A percentile compares a stretch with the other conserved stretches of the same genome.
phyloP scores from a whole-genome alignment of 2,113 vertebrate genomes.

The Turdus rufiventris region DNA sequence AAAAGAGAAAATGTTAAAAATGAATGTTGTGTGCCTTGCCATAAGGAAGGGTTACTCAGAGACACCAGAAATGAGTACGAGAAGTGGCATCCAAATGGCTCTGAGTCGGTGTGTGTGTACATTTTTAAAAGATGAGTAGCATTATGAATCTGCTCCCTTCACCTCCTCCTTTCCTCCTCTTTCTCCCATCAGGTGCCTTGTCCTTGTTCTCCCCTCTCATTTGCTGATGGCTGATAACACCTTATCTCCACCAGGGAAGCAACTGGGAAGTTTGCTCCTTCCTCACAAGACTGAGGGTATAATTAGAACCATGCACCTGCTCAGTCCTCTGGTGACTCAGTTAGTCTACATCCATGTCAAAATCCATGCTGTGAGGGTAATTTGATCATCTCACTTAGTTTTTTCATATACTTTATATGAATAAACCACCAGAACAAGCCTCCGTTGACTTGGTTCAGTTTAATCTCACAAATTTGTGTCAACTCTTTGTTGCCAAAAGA shows the following conservation, averaged over 20 bases:
- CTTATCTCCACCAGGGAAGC: slow-evolving; percentile 61
- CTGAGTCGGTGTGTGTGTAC: not conserved
- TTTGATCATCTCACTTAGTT: slow-evolving; percentile 41
- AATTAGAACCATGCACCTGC: slow-evolving; percentile 66
- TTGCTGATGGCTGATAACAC: slow-evolving; percentile 63
- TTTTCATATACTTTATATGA: not conserved
- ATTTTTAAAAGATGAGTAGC: not conserved
- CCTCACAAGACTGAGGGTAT: slow-evolving; percentile 56
- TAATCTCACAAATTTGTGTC: slow-evolving; percentile 37
- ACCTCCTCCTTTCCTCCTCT: not conserved
- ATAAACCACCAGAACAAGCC: slow-evolving; percentile 15
- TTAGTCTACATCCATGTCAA: slow-evolving; percentile 61
- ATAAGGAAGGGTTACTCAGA: not conserved
- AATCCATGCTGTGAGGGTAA: slow-evolving; percentile 63
- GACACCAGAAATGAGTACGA: not conserved
- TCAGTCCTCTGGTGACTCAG: slow-evolving; percentile 46
- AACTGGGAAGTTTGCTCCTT: slow-evolving; percentile 45
- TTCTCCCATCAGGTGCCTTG: slow-evolving; percentile 49
- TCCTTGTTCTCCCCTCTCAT: slow-evolving; percentile 60
- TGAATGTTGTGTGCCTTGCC: not conserved
- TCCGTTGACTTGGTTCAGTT: slow-evolving; percentile 2
- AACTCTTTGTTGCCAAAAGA: slow-evolving; percentile 26
- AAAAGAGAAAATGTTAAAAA: not conserved
- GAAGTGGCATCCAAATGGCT: not conserved
- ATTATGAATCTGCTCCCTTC: not conserved